Evolutionary conservation across 2,888 invertebrate genomes (phyloP), one percentile per base, ranked within the genome.

Genomic region (Drosophila tanythrix): DNA sequence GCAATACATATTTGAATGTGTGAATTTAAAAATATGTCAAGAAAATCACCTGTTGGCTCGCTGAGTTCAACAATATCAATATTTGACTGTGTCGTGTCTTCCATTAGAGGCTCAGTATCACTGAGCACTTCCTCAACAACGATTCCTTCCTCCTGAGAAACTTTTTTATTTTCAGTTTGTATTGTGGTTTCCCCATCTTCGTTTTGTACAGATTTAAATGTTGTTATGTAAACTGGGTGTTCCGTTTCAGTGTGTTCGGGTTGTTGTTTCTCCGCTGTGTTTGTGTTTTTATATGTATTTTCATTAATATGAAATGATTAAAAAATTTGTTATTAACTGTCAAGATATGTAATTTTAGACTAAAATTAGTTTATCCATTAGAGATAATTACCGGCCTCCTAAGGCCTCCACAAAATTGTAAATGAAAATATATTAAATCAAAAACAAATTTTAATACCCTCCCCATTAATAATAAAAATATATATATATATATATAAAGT

Each of bases 171-270:
- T 92, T 92, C 91, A 79, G 81, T 92, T 91, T 91, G 91, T 81
- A 93, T 92, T 55, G 89, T 83, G 35, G 92, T 89, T 82, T 92
- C 90, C 65, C 92, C 92, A 63, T 92, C 91, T 75, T 93, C 92
- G 68, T 91, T 91, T 89, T 92, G 91, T 82, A 90, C 87, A 66
- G 93, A 92, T 83, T 93, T 93, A 76, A 94, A 94, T 76, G 93
- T 92, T 76, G 91, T 92, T 75, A 93, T 91, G 82, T 92, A 92
- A 64, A 92, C 89, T 70, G 93, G 92, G 80, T 92, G 92, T 91
- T 93, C 92, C 81, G 90, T 89, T 74, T 91, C 85, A 74, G 78
- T 83, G 81, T 91, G 81, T 83, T 91, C 82, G 27, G 81, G 79
- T 69, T 83, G 81, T 62, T 80, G 79, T 81, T 88, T 90, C 67